These are phyloP conservation scores for Pangasius krempfi DNA, from an alignment of 2,797 vertebrate genomes.

Conservation along the genomic window DNA sequence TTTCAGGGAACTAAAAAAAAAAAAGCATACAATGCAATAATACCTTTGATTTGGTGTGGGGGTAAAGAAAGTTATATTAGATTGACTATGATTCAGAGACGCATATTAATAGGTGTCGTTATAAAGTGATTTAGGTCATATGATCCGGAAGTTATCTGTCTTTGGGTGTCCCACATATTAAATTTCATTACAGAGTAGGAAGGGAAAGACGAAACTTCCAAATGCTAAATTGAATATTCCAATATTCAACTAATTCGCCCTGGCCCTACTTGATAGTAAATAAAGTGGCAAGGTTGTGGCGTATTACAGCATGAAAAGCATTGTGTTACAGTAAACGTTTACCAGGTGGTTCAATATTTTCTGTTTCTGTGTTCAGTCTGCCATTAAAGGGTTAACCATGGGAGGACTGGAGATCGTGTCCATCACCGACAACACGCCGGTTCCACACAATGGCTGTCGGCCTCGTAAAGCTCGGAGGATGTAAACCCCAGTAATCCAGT, in stretches of 20 bases:
- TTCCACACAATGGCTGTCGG: constrained; percentile 96
- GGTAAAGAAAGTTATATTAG: background rate
- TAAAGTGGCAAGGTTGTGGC: background rate
- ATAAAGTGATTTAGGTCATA: background rate
- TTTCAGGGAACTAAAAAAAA: background rate
- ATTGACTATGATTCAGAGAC: background rate
- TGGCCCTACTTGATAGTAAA: too few relatives aligned
- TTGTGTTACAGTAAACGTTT: background rate
- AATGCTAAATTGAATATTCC: background rate
- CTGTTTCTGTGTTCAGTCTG: constrained; percentile 78
- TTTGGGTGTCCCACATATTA: background rate
- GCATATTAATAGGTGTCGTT: background rate
- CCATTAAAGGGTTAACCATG: constrained; percentile 92
- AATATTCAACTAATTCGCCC: background rate
- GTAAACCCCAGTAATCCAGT: constrained; percentile 60
- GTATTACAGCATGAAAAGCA: background rate
- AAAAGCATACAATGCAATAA: background rate
- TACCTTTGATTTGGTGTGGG: background rate
- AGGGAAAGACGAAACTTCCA: background rate
- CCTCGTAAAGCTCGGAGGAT: constrained; percentile 87
- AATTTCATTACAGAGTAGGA: background rate
- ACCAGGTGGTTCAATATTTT: constrained; percentile 26
- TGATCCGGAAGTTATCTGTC: background rate
- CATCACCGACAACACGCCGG: constrained; percentile 92
- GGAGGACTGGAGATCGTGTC: constrained; percentile 93